Evolutionary conservation across 2,797 vertebrate species (phyloP), one percentile per base, ranked within the genome.

Genomic region (Phaenicophaeus curvirostris): DNA sequence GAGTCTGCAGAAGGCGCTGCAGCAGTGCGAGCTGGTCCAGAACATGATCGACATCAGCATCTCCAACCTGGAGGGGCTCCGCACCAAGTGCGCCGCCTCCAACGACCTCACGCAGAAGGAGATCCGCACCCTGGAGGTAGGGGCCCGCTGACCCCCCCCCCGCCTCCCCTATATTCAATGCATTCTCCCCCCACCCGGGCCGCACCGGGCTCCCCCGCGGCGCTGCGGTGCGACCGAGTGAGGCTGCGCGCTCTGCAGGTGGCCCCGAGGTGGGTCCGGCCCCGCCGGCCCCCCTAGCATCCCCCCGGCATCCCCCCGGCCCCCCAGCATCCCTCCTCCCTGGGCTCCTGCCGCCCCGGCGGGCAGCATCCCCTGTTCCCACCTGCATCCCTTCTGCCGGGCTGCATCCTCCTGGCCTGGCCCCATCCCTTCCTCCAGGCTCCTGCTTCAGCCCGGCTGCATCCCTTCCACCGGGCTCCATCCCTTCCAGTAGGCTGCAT

Each of bases 1-100:
- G 96, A 99, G 98, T 98, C 98, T 99, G 98, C 99, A 99, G 97
- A 99, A 99, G 99, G 99, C 99, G 97, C 98, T 99, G 98, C 99
- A 99, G 98, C 99, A 99, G 98, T 99, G 99, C 98, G 99, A 99
- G 98, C 97, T 99, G 98, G 99, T 99, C 98, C 99, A 99, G 93
- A 99, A 99, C 96, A 99, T 99, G 99, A 99, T 99, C 96, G 99
- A 99, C 98, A 99, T 99, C 98, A 99, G 99, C 98, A 99, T 99
- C 98, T 99, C 99, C 97, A 99, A 99, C 98, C 98, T 99, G 98
- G 99, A 99, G 98, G 99, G 99, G 97, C 98, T 99, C 97, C 98
- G 99, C 98, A 99, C 99, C 98, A 99, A 99, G 98, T 99, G 99
- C 98, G 99, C 99, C 98, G 99, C 99, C 98, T 99, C 99, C 98